Base-by-base conservation (phyloP, 2,888 invertebrate genomes). In the Microctonus brassicae region DNA sequence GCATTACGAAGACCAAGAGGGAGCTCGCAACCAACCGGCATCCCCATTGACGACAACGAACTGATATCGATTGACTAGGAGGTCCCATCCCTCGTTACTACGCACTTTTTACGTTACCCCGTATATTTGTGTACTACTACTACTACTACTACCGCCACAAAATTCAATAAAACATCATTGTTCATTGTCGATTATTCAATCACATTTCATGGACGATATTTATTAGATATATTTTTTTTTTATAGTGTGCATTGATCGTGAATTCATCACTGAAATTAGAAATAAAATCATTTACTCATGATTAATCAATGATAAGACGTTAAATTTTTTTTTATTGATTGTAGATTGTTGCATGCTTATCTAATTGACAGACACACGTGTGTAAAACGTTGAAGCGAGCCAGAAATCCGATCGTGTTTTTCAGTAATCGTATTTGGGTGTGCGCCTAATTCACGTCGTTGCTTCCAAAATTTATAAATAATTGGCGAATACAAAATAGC, bases 21-120 rank as follows among this genome's bases (percentile, higher is more conserved):
- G 77, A 74, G 77, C 73, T 73, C 66, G 61, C 69, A 58, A 67
- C 69, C 64, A 65, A 60, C 73, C 74, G 75, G 71, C 76, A 73
- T 76, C 75, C 72, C 73, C 68, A 72, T 70, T 66, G 72, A 61
- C 65, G 70, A 71, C 64, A 68, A 71, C 60, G 67, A 58, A 36
- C 64, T 55, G 62, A 71, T 75, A 73, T 65, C 77, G 72, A 63
- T 66, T 67, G 63, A 58, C 71, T 36, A 34, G 26, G 63, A 57
- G 71, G 69, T 72, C 70, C 70, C 72, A 55, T 70, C 70, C 63
- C 66, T 61, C 63, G 55, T 66, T 36, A 29, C 22, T 53, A 22
- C 52, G 24, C 34, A 53, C 33, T 22, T 36, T 39, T 29, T 34
- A 69, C 24, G 36, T 20, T 22, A 26, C n/a, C n/a, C n/a, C 24